Evolutionary conservation across 1,140 invertebrate genomes (phyloP).

Genomic region (Maconellicoccus hirsutus): DNA sequence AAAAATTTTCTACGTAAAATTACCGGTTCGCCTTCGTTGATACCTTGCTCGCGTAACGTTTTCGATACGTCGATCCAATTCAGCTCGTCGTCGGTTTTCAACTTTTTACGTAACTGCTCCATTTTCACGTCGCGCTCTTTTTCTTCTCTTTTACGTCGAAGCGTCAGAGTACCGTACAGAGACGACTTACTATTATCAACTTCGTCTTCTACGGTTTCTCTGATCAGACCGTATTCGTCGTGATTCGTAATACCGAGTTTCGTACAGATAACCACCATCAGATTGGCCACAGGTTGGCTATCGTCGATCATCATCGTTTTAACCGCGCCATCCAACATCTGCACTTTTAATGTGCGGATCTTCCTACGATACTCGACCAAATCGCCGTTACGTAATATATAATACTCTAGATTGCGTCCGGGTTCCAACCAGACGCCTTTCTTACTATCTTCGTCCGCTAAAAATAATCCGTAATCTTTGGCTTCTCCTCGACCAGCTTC

Average conservation of each 20-base stretch:
- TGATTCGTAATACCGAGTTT: slow-evolving; percentile 99
- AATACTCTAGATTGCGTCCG: slow-evolving; percentile 86
- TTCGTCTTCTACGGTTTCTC: slow-evolving; percentile 71
- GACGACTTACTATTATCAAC: slow-evolving; percentile 46
- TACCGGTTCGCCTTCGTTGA: slow-evolving; percentile 81
- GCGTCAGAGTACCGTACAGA: slow-evolving; percentile 67
- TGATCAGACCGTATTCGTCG: slow-evolving; percentile 96
- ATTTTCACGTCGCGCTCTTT: slow-evolving; percentile 89
- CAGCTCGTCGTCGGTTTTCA: slow-evolving; percentile 98
- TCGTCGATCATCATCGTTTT: slow-evolving; percentile 97
- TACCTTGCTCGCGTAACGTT: slow-evolving; percentile 89
- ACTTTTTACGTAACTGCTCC: slow-evolving; percentile 92
- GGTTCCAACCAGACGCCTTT: slow-evolving; percentile 96
- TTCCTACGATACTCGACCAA: slow-evolving; percentile 89
- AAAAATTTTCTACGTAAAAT: slow-evolving; percentile 89
- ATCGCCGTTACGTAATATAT: slow-evolving; percentile 89
- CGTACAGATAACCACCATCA: slow-evolving; percentile 98
- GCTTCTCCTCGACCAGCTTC: slow-evolving; percentile 82
- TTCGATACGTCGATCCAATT: slow-evolving; percentile 96
- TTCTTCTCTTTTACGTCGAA: slow-evolving; percentile 65
- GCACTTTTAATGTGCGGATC: slow-evolving; percentile 77
- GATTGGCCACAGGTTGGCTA: slow-evolving; percentile 86
- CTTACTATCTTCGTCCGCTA: slow-evolving; percentile 90
- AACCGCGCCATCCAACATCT: slow-evolving; percentile 85
- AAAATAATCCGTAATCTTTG: slow-evolving; percentile 95